A percentile compares a stretch with the other conserved stretches of the same genome.
phyloP scores from a whole-genome alignment of 1,140 invertebrate genomes.

The Heliconius nattereri region DNA sequence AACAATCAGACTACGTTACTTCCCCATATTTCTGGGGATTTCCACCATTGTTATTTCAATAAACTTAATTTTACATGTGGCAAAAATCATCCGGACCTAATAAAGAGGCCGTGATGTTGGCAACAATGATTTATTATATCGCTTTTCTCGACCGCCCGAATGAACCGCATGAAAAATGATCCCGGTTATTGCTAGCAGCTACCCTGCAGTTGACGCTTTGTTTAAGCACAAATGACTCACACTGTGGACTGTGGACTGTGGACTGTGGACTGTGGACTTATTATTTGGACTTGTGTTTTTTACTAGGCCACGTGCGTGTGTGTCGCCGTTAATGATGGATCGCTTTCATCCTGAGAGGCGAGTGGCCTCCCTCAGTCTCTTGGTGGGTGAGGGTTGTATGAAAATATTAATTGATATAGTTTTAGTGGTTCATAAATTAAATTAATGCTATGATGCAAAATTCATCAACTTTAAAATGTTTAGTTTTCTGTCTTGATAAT shows the following conservation, averaged over 20 bases:
- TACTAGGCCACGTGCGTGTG: conserved; percentile 45
- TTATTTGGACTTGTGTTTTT: conserved; percentile 75
- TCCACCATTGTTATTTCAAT: not conserved
- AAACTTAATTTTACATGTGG: conserved; percentile 60
- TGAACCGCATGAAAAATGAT: conserved; percentile 80
- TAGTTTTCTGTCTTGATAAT: not conserved
- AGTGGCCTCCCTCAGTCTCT: not conserved
- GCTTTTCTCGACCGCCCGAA: conserved; percentile 77
- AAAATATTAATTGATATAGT: not conserved
- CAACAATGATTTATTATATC: conserved; percentile 80
- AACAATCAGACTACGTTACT: too few relatives aligned
- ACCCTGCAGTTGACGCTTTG: conserved; percentile 79
- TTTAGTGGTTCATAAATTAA: not conserved
- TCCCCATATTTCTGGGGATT: too few relatives aligned
- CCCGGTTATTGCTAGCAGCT: conserved; percentile 75
- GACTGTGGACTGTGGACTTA: conserved; percentile 70
- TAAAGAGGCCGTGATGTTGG: conserved; percentile 78
- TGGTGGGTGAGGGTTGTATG: not conserved
- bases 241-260: conserved; percentile 69
- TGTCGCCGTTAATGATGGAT: not conserved
- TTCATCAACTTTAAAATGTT: not conserved
- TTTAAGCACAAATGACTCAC: conserved; percentile 80
- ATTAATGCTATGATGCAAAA: not conserved
- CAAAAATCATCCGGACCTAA: conserved; percentile 74
- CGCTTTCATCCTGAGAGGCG: not conserved